These are phyloP conservation scores for Charaxes varanes DNA, from an alignment of 1,140 invertebrate species.

Conservation along the genomic window DNA sequence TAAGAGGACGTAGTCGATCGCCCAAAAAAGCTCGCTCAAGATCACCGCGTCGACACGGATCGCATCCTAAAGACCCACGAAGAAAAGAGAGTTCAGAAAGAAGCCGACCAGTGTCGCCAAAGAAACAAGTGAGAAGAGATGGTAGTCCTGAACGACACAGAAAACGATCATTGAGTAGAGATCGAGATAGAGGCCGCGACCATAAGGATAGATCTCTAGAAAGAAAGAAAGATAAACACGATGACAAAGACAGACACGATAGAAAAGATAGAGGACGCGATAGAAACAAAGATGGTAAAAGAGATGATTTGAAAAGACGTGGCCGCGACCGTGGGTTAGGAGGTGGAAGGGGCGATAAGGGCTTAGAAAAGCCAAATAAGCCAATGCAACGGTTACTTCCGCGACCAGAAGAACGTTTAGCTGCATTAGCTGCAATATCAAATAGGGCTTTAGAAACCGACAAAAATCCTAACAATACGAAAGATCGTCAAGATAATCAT, in stretches of 20 bases:
- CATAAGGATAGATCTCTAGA: conserved; percentile 69
- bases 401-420: conserved; percentile 67
- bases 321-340: conserved; percentile 60
- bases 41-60: conserved; percentile 53
- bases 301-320: conserved; percentile 60
- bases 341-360: conserved; percentile 60
- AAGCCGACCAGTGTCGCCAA: conserved; percentile 68
- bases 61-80: conserved; percentile 61
- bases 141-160: conserved; percentile 62
- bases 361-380: conserved; percentile 72
- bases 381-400: conserved; percentile 70
- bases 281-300: conserved; percentile 70
- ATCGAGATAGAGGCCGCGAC: conserved; percentile 61
- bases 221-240: conserved; percentile 70
- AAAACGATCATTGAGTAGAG: conserved; percentile 57
- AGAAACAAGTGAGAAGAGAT: conserved; percentile 59
- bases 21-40: conserved; percentile 62
- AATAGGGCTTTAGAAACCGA: conserved; percentile 66
- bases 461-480: conserved; percentile 64
- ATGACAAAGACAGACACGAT: conserved; percentile 71
- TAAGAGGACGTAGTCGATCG: conserved; percentile 56
- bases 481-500: conserved; percentile 66
- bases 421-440: conserved; percentile 68
- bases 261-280: conserved; percentile 78
- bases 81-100: conserved; percentile 69